phyloP scores from a whole-genome alignment of 2,113 vertebrate species.

The Dromas ardeola region DNA sequence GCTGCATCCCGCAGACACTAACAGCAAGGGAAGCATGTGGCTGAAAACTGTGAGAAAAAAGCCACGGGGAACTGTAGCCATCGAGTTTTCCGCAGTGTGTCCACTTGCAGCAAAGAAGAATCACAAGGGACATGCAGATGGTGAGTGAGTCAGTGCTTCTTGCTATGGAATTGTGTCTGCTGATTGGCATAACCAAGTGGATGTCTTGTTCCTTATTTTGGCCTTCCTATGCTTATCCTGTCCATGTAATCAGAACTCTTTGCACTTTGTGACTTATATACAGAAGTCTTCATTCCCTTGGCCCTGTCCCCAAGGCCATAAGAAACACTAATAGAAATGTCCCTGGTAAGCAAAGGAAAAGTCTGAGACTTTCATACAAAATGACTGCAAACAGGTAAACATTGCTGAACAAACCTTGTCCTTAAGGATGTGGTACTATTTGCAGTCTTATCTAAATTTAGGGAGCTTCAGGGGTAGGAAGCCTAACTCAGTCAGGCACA shows the following conservation, averaged over 20 bases:
- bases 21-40: background rate
- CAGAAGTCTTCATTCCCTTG: background rate
- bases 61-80: background rate
- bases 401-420: background rate
- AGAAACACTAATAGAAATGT: background rate
- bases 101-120: background rate
- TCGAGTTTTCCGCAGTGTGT: background rate
- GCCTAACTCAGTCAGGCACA: background rate
- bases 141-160: background rate
- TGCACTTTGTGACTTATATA: background rate
- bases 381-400: background rate
- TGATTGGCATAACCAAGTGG: background rate
- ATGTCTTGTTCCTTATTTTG: background rate
- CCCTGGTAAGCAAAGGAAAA: background rate
- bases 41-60: background rate
- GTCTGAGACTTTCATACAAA: background rate
- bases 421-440: background rate
- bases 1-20: fast-evolving
- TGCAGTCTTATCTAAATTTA: background rate
- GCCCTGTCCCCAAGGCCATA: background rate
- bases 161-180: background rate
- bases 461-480: background rate
- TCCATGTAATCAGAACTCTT: background rate
- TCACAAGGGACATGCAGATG: background rate
- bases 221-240: background rate